Percentiles rank a stretch among this genome's conserved stretches.
Conservation (phyloP, 2,888 invertebrate species). For the Plebejus anna region DNA sequence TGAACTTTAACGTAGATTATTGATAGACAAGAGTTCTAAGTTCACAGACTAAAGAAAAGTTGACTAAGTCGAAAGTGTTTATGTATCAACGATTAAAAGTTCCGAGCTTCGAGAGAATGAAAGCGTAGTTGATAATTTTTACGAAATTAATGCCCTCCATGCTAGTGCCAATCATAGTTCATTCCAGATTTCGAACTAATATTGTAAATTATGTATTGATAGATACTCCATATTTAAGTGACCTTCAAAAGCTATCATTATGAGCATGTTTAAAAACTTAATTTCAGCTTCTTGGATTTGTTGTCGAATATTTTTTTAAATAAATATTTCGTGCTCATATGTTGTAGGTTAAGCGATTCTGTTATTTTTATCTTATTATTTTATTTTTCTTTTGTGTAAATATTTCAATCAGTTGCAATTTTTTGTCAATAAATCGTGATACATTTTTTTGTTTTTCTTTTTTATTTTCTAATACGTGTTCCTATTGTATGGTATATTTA, state of each 20-base stretch:
- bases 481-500: conserved; percentile 32
- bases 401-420: conserved; percentile 47
- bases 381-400: conserved; percentile 50
- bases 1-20: conserved; percentile 21
- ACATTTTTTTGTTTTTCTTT: conserved; percentile 46
- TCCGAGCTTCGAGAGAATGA: conserved; percentile 43
- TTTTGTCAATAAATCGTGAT: conserved; percentile 63
- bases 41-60: conserved; percentile 29
- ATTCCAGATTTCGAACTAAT: conserved; percentile 53
- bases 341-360: conserved; percentile 37
- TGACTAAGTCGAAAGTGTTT: conserved; percentile 34
- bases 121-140: conserved; percentile 41
- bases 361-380: conserved; percentile 39
- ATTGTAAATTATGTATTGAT: conserved; percentile 39
- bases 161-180: conserved; percentile 68
- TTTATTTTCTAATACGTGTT: conserved; percentile 33
- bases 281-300: conserved; percentile 8
- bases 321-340: conserved; percentile 23
- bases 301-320: background rate
- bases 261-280: background rate
- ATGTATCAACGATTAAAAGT: conserved; percentile 43
- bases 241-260: conserved; percentile 36
- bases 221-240: conserved; percentile 43
- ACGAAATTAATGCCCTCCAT: conserved; percentile 65
- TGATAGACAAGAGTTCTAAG: conserved; percentile 18